Conservation (phyloP, 2,888 invertebrate genomes). For the Hirtodrosophila cameraria region DNA sequence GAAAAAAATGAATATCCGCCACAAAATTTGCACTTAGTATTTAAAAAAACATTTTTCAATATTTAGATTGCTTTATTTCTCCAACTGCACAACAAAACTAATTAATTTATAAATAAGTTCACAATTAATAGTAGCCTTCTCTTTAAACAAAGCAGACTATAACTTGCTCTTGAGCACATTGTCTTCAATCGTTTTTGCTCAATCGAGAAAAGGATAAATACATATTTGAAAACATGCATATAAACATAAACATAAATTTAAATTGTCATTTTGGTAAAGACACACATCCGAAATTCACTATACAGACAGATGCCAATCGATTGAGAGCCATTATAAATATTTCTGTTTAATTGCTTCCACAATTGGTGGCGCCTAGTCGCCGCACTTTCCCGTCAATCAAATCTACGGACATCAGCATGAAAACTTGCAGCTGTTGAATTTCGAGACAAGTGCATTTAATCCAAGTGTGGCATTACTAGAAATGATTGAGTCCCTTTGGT, state of each 20-base stretch:
- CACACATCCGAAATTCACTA: conserved; percentile 49
- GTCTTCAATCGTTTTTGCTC: conserved; percentile 26
- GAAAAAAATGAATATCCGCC: neutral
- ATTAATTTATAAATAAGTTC: no score
- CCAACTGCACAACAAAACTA: no score
- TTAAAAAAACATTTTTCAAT: neutral
- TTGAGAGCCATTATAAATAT: conserved; percentile 35
- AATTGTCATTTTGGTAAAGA: conserved; percentile 5
- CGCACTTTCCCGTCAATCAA: conserved; percentile 44
- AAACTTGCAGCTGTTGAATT: conserved; percentile 55
- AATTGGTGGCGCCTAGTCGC: conserved; percentile 50
- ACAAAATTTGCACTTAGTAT: no score
- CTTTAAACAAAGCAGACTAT: no score
- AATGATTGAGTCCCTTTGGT: conserved; percentile 25
- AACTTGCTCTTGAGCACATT: conserved; percentile 3
- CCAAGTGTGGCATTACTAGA: neutral
- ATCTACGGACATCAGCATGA: conserved; percentile 38
- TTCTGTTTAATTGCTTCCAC: conserved; percentile 55
- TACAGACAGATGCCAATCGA: conserved; percentile 38
- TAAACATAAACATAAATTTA: conserved; percentile 78
- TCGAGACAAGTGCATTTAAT: conserved; percentile 50
- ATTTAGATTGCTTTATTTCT: no score
- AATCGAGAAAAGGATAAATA: conserved; percentile 41
- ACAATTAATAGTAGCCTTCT: no score
- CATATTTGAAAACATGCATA: conserved; percentile 36